These are phyloP conservation scores for Phoeniculus purpureus DNA, from an alignment of 2,797 vertebrate genomes.

Conservation along the genomic window DNA sequence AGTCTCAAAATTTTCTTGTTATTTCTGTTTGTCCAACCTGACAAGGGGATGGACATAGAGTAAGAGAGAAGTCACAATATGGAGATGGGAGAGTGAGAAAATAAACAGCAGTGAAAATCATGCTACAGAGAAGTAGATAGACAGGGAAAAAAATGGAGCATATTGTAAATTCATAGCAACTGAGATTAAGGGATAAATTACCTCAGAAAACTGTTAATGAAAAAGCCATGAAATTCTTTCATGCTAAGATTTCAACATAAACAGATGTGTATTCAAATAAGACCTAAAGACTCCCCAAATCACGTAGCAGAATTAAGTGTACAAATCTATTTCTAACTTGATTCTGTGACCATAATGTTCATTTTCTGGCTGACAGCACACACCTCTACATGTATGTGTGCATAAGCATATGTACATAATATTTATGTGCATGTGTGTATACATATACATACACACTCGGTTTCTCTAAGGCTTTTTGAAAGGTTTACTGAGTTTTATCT, in stretches of 20 bases:
- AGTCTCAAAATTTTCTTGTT: not conserved
- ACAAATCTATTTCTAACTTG: not conserved
- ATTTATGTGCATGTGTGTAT: not conserved
- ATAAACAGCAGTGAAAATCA: fast-evolving
- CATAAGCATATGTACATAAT: not conserved
- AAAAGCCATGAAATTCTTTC: not conserved
- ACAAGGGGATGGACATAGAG: not conserved
- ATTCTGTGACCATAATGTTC: not conserved
- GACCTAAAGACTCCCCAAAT: not conserved
- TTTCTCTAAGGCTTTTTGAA: not conserved
- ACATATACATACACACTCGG: not conserved
- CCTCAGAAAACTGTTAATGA: not conserved
- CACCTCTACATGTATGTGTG: fast-evolving
- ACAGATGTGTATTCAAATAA: not conserved
- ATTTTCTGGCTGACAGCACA: not conserved
- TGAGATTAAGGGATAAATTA: not conserved
- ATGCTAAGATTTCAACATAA: not conserved
- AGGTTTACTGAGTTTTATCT: not conserved
- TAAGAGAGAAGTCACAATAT: not conserved
- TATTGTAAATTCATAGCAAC: not conserved
- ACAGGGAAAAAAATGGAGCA: not conserved
- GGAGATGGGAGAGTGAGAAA: not conserved
- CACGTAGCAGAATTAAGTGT: too few species aligned
- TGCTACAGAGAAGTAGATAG: not conserved
- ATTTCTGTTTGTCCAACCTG: not conserved